phyloP scores from a whole-genome alignment of 2,888 invertebrate species.

The Thera britannica region DNA sequence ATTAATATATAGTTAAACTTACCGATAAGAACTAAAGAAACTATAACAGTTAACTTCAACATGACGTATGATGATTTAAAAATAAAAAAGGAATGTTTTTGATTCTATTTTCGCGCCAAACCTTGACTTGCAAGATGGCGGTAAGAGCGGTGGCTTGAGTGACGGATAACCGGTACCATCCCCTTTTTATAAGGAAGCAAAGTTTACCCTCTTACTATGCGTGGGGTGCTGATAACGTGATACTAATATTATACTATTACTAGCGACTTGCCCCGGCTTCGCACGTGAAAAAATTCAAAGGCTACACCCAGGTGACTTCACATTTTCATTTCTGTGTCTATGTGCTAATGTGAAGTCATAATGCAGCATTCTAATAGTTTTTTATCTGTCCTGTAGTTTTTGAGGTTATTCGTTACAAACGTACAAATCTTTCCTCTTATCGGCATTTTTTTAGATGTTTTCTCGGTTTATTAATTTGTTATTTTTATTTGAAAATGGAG shows the following conservation, averaged over 20 bases:
- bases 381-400: too few species aligned
- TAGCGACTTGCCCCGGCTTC: too few species aligned
- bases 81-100: conserved; percentile 34
- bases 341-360: too few species aligned
- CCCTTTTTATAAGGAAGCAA: conserved; percentile 64
- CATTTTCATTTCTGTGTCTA: too few species aligned
- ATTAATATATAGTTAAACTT: conserved; percentile 47
- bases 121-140: conserved; percentile 54
- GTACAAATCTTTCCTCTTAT: conserved; percentile 1
- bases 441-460: conserved; percentile 19
- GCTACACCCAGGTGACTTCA: too few species aligned
- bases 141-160: conserved; percentile 48
- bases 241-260: conserved; percentile 19
- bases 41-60: conserved; percentile 69
- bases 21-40: conserved; percentile 75
- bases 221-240: conserved; percentile 46
- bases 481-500: background rate
- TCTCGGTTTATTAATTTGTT: background rate
- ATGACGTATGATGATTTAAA: conserved; percentile 43
- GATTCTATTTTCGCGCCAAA: conserved; percentile 33
- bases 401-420: too few species aligned
- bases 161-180: conserved; percentile 39
- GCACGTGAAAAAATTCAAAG: too few species aligned
- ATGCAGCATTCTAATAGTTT: too few species aligned
- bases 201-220: conserved; percentile 57